phyloP scores from a whole-genome alignment of 2,888 invertebrate genomes.

The Laspeyria flexula region DNA sequence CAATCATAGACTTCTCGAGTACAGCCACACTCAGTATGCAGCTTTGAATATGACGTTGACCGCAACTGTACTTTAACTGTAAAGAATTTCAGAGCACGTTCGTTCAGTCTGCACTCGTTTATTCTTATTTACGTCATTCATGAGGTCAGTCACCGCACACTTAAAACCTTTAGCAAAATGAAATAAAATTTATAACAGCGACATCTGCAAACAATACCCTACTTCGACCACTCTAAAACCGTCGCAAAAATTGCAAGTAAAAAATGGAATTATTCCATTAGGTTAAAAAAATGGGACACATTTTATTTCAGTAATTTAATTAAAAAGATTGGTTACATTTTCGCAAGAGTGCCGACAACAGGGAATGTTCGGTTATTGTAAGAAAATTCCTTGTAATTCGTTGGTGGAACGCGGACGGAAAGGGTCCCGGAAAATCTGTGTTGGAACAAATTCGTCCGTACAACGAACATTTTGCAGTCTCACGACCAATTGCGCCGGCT shows the following conservation, averaged over 20 bases:
- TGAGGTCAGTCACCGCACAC: background rate
- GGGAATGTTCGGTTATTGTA: constrained; percentile 63
- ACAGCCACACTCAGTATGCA: background rate
- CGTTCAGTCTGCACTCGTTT: background rate
- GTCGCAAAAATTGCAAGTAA: constrained; percentile 27
- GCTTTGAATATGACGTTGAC: background rate
- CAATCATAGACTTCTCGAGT: background rate
- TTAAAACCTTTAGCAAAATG: background rate
- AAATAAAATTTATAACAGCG: constrained; percentile 9
- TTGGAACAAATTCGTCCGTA: constrained; percentile 53
- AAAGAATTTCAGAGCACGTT: background rate
- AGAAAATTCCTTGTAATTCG: constrained; percentile 57
- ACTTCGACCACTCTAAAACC: constrained; percentile 8
- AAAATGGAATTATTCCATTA: constrained; percentile 44
- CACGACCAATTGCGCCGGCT: constrained; percentile 59
- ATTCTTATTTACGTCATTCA: background rate
- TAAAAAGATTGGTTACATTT: constrained; percentile 65
- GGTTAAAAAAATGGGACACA: constrained; percentile 39
- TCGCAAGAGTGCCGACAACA: constrained; percentile 47
- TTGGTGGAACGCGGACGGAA: constrained; percentile 28
- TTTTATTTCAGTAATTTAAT: constrained; percentile 62
- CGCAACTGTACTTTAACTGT: background rate
- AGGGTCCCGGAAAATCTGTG: constrained; percentile 54
- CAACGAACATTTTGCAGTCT: constrained; percentile 53
- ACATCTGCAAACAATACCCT: constrained; percentile 19